phyloP scores from a whole-genome alignment of 2,113 vertebrate species.

The Macroglossus sobrinus region DNA sequence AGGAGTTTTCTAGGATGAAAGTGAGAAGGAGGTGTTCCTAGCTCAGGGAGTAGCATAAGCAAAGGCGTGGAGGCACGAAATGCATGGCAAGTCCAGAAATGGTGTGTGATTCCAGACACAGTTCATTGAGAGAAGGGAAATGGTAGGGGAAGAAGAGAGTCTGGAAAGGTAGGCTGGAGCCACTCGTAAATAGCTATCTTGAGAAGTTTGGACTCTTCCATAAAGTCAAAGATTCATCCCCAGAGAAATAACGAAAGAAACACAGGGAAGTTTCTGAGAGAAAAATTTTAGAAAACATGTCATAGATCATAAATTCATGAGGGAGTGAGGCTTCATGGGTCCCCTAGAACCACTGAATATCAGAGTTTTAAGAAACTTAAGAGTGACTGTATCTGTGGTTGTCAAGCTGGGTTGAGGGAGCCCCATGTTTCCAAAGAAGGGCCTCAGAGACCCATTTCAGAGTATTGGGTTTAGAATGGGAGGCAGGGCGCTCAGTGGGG shows the following conservation, averaged over 20 bases:
- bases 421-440: neutral
- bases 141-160: neutral
- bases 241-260: neutral
- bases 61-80: neutral
- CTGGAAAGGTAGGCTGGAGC: neutral
- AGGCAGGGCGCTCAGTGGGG: rapidly evolving
- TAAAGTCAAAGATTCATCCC: neutral
- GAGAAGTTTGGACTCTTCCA: neutral
- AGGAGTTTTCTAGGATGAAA: neutral
- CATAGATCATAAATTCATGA: neutral
- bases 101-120: rapidly evolving
- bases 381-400: neutral
- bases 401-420: neutral
- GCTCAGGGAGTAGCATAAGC: neutral
- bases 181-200: neutral
- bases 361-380: neutral
- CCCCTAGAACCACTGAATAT: neutral
- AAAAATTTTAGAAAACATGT: neutral
- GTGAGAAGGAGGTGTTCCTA: neutral
- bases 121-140: neutral
- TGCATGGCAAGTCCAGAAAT: neutral
- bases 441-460: neutral
- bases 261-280: neutral
- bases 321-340: neutral
- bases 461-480: neutral